Conservation (phyloP, 2,113 vertebrate species). For the Amphilophus citrinellus region DNA sequence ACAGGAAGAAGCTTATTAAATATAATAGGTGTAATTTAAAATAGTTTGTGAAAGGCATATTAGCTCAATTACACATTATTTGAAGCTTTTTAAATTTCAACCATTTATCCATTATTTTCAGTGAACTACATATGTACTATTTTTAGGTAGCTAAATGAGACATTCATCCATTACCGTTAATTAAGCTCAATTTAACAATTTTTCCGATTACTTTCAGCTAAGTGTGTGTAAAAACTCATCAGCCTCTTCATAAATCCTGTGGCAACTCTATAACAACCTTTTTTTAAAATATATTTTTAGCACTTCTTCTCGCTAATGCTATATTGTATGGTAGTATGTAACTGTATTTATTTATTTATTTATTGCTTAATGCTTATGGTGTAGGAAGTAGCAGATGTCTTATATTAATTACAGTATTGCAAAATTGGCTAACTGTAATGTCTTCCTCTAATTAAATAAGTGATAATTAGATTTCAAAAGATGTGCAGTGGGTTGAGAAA, state of each 20-base stretch:
- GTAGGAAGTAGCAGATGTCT: slow-evolving; percentile 23
- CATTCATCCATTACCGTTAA: slow-evolving; percentile 1
- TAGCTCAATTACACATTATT: neutral
- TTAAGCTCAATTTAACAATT: neutral
- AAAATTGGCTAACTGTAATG: slow-evolving; percentile 5
- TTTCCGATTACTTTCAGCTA: neutral
- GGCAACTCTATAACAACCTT: neutral
- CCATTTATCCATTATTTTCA: neutral
- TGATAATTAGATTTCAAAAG: slow-evolving; percentile 29
- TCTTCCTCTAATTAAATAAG: slow-evolving; percentile 30
- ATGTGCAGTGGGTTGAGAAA: slow-evolving; percentile 2
- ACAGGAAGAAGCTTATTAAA: neutral
- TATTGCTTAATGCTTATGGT: neutral
- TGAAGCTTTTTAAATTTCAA: neutral
- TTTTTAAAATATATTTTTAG: too few species aligned
- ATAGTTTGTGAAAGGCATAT: neutral
- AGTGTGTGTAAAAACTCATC: neutral
- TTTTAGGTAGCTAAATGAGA: neutral
- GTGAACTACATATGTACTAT: neutral
- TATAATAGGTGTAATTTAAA: neutral
- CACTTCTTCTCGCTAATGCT: neutral
- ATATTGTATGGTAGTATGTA: neutral
- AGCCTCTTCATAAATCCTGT: neutral
- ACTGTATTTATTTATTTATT: neutral
- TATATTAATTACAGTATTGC: slow-evolving; percentile 9